These are phyloP conservation scores for Leptinotarsa rubiginosa DNA, from an alignment of 2,888 invertebrate species.

Conservation along the genomic window DNA sequence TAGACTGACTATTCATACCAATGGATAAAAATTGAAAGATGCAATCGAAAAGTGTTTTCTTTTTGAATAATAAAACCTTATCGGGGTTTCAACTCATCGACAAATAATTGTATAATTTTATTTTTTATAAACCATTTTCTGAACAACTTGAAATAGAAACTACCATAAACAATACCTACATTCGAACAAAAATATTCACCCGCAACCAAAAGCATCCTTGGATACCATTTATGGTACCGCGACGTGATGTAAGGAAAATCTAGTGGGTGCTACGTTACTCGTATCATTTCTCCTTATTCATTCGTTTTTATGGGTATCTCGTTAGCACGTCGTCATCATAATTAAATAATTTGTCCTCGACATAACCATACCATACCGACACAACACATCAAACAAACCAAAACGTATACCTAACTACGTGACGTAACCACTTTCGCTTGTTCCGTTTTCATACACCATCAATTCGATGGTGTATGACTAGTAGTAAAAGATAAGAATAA, in stretches of 20 bases:
- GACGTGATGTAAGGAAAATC: neutral
- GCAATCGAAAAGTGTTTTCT: no score
- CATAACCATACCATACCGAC: slow-evolving; percentile 10
- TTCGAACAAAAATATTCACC: neutral
- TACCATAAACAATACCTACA: no score
- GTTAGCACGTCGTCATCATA: neutral
- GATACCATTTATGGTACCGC: neutral
- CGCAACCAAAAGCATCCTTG: neutral
- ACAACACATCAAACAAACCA: neutral
- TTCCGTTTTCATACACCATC: slow-evolving; percentile 13
- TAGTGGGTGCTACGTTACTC: neutral
- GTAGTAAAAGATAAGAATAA: neutral
- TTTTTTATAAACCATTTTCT: no score
- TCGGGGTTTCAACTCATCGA: no score
- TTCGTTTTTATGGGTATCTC: neutral
- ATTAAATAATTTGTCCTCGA: slow-evolving; percentile 8
- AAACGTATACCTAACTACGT: neutral
- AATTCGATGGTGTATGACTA: neutral
- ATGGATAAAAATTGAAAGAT: no score
- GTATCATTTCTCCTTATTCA: neutral
- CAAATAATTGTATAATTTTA: no score
- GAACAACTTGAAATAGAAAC: no score
- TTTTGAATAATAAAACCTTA: no score
- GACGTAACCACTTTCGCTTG: slow-evolving; percentile 18
- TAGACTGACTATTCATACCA: no score